Base-by-base conservation (phyloP, 2,113 vertebrate species). In the Arothron firmamentum region DNA sequence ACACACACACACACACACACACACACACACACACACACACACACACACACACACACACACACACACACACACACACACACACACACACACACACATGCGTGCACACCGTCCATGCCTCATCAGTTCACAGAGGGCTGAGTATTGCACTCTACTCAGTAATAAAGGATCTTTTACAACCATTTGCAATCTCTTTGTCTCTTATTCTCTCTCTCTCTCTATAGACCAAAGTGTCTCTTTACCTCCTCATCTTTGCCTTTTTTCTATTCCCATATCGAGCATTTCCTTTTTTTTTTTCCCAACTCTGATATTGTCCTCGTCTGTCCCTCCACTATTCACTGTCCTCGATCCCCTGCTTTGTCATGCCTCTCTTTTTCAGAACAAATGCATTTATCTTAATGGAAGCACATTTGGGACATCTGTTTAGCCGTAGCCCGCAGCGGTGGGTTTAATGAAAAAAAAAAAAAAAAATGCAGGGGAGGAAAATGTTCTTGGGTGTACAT, bases 121-220 rank as follows among this genome's bases (percentile, higher is more conserved):
- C 75, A 64, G 75, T 80, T 78, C 68, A 65, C 64, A 76, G 70
- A 85, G 54, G 64, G 79, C 75, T 85, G 77, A 85, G 69, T 62
- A 62, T 59, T 70, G 65, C 66, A 77, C 67, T 77, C 73, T 74
- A 60, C 72, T 46, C 62, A 21, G 75, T 60, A 77, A 80, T 80
- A 75, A 82, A 82, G 67, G 65, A 74, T 76, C 34, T 74, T 84
- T 77, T 81, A 64, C 67, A 79, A 65, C 79, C 47, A 78, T 74
- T 73, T 67, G 59, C 65, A 67, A 49, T 73, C 67, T 69, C 57
- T 59, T 11, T 16, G 41, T 47, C 53, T 43, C 19, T 50, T 52
- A 54, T 4, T 17, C 46, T n/a, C 58, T 56, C 14, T 17, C 58
- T 56, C 14, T 17, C 76, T 20, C 50, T 45, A 38, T 23, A 57